These are phyloP conservation scores for Carapus acus DNA, from an alignment of 2,797 vertebrate genomes.

Conservation along the genomic window DNA sequence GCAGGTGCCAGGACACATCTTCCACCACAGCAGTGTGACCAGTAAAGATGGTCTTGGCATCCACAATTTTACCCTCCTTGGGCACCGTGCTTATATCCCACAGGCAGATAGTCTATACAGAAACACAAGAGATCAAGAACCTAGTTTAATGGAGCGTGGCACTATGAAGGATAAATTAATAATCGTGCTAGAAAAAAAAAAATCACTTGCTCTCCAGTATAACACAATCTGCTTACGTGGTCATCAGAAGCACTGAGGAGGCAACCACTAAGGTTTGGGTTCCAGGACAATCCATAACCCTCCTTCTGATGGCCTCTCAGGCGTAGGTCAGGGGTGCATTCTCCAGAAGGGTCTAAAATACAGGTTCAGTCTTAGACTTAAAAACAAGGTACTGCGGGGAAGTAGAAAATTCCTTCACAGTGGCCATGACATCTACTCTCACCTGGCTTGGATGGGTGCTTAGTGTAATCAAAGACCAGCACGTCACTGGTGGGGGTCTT, in stretches of 20 bases:
- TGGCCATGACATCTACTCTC: not conserved
- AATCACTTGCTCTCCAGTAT: no score
- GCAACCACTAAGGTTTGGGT: conserved; percentile 94
- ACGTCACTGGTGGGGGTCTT: conserved; percentile 97
- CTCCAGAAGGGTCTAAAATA: conserved; percentile 87
- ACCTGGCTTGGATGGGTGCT: conserved; percentile 98
- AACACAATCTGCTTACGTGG: conserved; percentile 76
- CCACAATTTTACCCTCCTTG: conserved; percentile 95
- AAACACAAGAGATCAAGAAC: not conserved
- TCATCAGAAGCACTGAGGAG: conserved; percentile 97
- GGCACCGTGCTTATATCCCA: conserved; percentile 98
- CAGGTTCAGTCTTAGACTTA: not conserved
- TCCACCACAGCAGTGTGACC: conserved; percentile 97
- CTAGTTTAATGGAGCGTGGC: no score
- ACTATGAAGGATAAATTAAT: no score
- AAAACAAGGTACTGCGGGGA: not conserved
- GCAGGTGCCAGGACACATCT: conserved; percentile 95
- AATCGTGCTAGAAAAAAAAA: no score
- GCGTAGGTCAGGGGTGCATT: conserved; percentile 92
- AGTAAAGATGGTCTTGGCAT: conserved; percentile 97
- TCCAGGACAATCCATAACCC: conserved; percentile 97
- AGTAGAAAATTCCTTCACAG: not conserved
- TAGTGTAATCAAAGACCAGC: conserved; percentile 96
- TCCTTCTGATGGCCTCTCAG: conserved; percentile 96
- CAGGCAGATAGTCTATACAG: conserved; percentile 86